These are phyloP conservation scores for Pandemis heparana DNA, from an alignment of 2,888 invertebrate genomes.

Conservation along the genomic window DNA sequence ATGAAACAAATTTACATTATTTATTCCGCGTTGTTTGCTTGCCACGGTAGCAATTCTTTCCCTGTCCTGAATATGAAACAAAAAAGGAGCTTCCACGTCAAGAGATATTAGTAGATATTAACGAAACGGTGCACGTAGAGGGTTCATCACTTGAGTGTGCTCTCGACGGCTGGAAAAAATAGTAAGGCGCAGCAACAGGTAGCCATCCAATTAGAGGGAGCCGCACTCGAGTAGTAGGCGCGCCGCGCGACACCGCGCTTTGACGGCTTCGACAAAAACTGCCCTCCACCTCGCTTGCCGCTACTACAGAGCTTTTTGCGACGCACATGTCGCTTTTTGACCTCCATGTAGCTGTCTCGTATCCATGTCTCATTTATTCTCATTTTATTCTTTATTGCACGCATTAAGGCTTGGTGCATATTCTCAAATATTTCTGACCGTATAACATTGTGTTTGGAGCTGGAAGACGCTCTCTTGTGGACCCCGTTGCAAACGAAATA, in stretches of 20 bases:
- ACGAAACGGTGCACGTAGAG: constrained; percentile 72
- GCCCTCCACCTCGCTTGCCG: constrained; percentile 74
- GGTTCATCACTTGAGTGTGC: constrained; percentile 67
- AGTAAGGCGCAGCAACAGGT: constrained; percentile 81
- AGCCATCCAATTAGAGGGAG: constrained; percentile 82
- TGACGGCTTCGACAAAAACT: constrained; percentile 78
- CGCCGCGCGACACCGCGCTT: constrained; percentile 78
- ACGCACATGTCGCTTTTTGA: constrained; percentile 71
- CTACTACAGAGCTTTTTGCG: constrained; percentile 74
- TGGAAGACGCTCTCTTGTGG: background rate
- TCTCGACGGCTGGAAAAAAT: constrained; percentile 68
- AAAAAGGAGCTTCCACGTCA: constrained; percentile 38
- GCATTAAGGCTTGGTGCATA: background rate
- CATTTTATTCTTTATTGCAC: constrained; percentile 1
- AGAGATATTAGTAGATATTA: constrained; percentile 61
- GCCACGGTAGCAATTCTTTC: background rate
- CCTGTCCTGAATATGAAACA: background rate
- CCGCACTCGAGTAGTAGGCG: constrained; percentile 74
- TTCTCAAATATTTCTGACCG: background rate
- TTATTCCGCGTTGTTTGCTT: background rate
- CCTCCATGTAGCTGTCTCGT: constrained; percentile 60
- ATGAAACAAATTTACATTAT: background rate
- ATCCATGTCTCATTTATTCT: constrained; percentile 13
- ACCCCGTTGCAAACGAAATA: background rate
- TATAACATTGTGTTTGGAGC: background rate